These are phyloP conservation scores for Tetragonula clypearis DNA, from an alignment of 1,140 invertebrate genomes.

Conservation along the genomic window DNA sequence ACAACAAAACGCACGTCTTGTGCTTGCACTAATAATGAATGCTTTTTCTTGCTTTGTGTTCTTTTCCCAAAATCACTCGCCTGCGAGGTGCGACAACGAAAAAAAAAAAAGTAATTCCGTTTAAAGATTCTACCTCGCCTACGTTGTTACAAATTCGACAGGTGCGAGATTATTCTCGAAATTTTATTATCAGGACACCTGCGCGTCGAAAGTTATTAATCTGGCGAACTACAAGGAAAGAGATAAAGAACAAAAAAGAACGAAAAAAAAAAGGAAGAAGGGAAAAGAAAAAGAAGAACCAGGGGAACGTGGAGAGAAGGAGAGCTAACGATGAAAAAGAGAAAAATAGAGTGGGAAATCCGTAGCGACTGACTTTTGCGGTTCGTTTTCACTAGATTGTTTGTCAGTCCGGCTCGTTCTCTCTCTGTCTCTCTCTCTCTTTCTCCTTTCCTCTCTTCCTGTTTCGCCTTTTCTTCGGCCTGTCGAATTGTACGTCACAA, in stretches of 20 bases:
- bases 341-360: constrained; percentile 25
- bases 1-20: not conserved
- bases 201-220: not conserved
- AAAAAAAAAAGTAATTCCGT: no score
- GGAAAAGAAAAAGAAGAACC: not conserved
- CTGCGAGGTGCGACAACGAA: not conserved
- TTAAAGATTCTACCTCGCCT: not conserved
- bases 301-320: not conserved
- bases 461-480: constrained; percentile 60
- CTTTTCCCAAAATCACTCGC: not conserved
- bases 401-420: constrained; percentile 51
- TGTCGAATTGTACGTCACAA: constrained; percentile 62
- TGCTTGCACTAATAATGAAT: not conserved
- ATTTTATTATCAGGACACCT: not conserved
- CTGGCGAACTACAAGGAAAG: not conserved
- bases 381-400: constrained; percentile 68
- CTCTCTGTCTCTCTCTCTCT: constrained; percentile 27
- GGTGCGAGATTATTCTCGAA: not conserved
- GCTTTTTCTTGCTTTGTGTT: not conserved
- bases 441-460: constrained; percentile 19
- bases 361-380: constrained; percentile 48
- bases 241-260: not conserved
- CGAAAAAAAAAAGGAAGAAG: not conserved
- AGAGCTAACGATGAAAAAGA: not conserved
- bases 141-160: not conserved